Evolutionary conservation across 2,888 invertebrate species (phyloP).

Genomic region (Plusia festucae): DNA sequence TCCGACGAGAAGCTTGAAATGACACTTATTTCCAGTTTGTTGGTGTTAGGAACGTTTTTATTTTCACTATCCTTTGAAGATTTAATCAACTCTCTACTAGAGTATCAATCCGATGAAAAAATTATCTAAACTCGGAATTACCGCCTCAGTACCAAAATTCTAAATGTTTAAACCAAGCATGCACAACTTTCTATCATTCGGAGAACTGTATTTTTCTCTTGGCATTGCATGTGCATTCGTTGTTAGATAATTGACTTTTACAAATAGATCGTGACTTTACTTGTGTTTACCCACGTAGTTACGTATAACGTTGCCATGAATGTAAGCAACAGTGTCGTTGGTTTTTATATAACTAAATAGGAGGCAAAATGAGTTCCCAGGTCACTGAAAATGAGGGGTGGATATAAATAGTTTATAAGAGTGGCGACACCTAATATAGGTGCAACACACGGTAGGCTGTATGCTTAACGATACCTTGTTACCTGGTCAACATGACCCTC

Average conservation of each 20-base stretch:
- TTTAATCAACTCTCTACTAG: too few species aligned
- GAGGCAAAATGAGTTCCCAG: neutral
- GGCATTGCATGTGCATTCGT: slow-evolving; percentile 4
- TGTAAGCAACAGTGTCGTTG: neutral
- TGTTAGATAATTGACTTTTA: slow-evolving; percentile 4
- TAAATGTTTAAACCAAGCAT: neutral
- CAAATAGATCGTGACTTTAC: slow-evolving; percentile 4
- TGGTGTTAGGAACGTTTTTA: too few species aligned
- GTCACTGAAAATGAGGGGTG: slow-evolving; percentile 1
- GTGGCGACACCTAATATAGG: neutral
- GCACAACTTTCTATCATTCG: neutral
- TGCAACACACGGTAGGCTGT: neutral
- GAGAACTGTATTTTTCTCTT: neutral
- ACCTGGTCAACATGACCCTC: too few species aligned
- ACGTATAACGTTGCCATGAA: slow-evolving; percentile 2
- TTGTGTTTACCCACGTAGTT: neutral
- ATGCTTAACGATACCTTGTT: too few species aligned
- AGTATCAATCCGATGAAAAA: too few species aligned
- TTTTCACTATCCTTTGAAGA: too few species aligned
- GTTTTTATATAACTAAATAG: neutral
- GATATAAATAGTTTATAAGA: slow-evolving; percentile 1
- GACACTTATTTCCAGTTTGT: too few species aligned
- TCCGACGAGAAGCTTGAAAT: too few species aligned
- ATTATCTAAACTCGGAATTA: neutral
- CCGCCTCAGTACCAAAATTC: neutral